Conservation (phyloP, 2,797 vertebrate genomes). For the Corythornis leucogaster region DNA sequence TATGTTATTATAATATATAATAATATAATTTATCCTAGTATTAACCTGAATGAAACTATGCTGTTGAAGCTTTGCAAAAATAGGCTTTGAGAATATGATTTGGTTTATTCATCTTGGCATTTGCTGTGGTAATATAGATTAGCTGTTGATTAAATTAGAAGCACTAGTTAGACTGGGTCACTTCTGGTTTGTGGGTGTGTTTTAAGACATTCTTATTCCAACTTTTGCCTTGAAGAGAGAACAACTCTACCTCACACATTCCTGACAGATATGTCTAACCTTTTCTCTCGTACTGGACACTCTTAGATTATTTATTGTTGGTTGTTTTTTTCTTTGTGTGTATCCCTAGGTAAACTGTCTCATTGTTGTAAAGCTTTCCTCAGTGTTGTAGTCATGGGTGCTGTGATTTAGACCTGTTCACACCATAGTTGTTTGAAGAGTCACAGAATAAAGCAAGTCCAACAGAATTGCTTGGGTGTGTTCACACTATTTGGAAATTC, state of each 20-base stretch:
- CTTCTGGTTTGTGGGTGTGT: neutral
- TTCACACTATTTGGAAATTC: neutral
- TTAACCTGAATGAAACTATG: neutral
- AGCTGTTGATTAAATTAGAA: neutral
- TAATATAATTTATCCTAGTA: no score
- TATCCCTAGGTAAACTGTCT: neutral
- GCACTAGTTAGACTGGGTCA: neutral
- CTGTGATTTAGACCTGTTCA: neutral
- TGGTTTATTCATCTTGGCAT: neutral
- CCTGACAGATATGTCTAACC: neutral
- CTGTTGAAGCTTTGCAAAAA: neutral
- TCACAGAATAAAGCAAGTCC: neutral
- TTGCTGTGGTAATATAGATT: neutral
- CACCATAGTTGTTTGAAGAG: neutral
- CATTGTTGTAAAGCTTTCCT: neutral
- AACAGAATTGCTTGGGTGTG: neutral
- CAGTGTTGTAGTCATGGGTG: accelerated
- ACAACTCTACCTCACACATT: neutral
- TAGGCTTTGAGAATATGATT: neutral
- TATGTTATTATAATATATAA: no score
- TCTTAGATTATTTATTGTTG: neutral
- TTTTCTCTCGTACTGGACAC: neutral
- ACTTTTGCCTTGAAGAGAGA: neutral
- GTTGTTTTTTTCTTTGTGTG: neutral
- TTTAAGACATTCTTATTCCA: neutral